Conservation (phyloP, 1,140 invertebrate species). For the Pectinophora gossypiella region DNA sequence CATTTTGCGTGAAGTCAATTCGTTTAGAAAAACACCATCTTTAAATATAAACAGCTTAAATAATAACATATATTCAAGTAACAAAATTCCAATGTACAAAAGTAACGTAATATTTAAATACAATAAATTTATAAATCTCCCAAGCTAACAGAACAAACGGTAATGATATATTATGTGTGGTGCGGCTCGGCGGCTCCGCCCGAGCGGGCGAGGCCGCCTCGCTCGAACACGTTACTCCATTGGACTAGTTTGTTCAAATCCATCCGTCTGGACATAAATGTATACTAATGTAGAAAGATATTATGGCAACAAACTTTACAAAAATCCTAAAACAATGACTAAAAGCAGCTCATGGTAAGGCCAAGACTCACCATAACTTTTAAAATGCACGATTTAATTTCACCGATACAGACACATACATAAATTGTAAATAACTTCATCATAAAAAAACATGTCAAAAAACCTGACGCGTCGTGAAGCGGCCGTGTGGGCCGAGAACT, state of each 20-base stretch:
- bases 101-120: constrained; percentile 62
- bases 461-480: constrained; percentile 56
- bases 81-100: constrained; percentile 72
- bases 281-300: constrained; percentile 73
- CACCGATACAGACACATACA: constrained; percentile 74
- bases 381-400: constrained; percentile 74
- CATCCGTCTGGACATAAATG: constrained; percentile 63
- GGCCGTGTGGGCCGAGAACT: constrained; percentile 39
- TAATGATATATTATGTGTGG: constrained; percentile 28
- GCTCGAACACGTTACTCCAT: constrained; percentile 38
- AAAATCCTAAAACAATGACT: constrained; percentile 75
- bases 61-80: constrained; percentile 67
- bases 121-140: constrained; percentile 54
- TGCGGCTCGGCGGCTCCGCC: constrained; percentile 1
- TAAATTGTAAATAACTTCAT: constrained; percentile 73
- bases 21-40: constrained; percentile 61
- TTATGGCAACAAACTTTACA: constrained; percentile 75
- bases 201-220: constrained; percentile 10
- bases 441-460: constrained; percentile 74
- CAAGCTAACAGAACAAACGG: constrained; percentile 53
- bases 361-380: constrained; percentile 59
- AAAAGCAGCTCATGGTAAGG: constrained; percentile 63
- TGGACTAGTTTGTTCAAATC: constrained; percentile 73
- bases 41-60: constrained; percentile 69
- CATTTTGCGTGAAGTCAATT: constrained; percentile 55